These are phyloP conservation scores for Diarsia mendica DNA, from an alignment of 2,888 invertebrate species.

Conservation along the genomic window DNA sequence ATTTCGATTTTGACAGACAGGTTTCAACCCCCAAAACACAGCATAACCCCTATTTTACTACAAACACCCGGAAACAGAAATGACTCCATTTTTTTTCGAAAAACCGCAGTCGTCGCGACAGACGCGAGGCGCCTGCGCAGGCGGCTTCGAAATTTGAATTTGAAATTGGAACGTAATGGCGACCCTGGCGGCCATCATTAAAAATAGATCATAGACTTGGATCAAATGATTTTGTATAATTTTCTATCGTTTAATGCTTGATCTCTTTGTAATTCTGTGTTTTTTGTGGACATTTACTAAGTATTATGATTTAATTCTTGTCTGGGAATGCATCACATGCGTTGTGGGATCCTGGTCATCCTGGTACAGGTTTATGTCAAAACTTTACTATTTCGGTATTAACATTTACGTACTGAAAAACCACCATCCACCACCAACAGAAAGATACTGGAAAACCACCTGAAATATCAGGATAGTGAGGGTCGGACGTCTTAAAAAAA, in stretches of 20 bases:
- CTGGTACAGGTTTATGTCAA: not conserved
- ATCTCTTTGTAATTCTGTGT: constrained; percentile 73
- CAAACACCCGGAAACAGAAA: constrained; percentile 71
- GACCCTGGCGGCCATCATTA: constrained; percentile 85
- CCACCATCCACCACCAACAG: too few relatives aligned
- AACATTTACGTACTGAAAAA: too few relatives aligned
- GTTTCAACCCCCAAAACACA: constrained; percentile 62
- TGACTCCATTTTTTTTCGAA: constrained; percentile 72
- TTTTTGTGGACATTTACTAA: constrained; percentile 55
- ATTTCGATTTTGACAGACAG: constrained; percentile 67
- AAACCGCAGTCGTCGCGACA: constrained; percentile 80
- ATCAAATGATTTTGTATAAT: constrained; percentile 78
- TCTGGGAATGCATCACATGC: constrained; percentile 46
- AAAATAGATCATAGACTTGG: constrained; percentile 85
- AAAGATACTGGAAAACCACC: too few relatives aligned
- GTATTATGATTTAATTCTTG: constrained; percentile 35
- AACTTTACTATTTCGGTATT: not conserved
- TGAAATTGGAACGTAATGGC: constrained; percentile 82
- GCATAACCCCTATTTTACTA: constrained; percentile 68
- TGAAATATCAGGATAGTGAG: too few relatives aligned
- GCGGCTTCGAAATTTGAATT: constrained; percentile 81
- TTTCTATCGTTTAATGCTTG: constrained; percentile 73
- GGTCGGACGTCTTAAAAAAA: too few relatives aligned
- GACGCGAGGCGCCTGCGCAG: constrained; percentile 80
- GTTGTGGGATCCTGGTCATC: not conserved